Base-by-base conservation (phyloP, 2,888 invertebrate genomes). In the Onchidella celtica region DNA sequence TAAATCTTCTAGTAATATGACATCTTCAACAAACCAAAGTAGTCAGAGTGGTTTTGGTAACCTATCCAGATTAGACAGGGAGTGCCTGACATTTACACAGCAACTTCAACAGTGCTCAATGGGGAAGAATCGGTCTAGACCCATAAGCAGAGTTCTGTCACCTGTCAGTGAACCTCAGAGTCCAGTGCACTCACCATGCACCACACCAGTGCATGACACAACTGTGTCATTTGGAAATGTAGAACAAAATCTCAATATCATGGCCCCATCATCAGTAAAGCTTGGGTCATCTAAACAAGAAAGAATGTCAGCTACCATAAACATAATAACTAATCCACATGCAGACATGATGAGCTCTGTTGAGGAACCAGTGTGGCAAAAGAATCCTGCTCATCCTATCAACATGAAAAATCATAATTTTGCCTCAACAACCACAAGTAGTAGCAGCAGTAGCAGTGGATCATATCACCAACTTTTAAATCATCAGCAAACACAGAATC, bases 91-190 rank as follows among this genome's bases (percentile, higher is more conserved):
- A 72, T 98, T 98, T 94, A 97, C 97, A 2, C 97, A 98, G 93
- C 97, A 98, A 94, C 95, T 98, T 76, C 97, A 98, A 86, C 96
- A 97, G 85, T 96, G 97, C 92, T 96, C 96, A 0, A 89, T 90
- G 87, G 87, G 88, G 11, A 94, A 96, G 83, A 95, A 95, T 90
- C 93, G 95, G 17, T 95, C 95, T 81, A 94, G 96, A 59, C 95
- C 96, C 0, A 93, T 95, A 61, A 95, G 95, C 84, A 86, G 95
- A 89, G 92, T 95, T 69, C 88, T 94, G 40, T 94, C 93, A 36
- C 94, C 93, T 79, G 95, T 95, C 87, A 95, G 95, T 89, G 95
- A 95, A 89, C 95, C 95, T 0, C 95, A 95, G 93, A 95, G 95
- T 94, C 95, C 97, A 86, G 96, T 96, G 85, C 97, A 97, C 92